These are phyloP conservation scores for Glossophaga mutica DNA, from an alignment of 2,797 vertebrate species.

Conservation along the genomic window DNA sequence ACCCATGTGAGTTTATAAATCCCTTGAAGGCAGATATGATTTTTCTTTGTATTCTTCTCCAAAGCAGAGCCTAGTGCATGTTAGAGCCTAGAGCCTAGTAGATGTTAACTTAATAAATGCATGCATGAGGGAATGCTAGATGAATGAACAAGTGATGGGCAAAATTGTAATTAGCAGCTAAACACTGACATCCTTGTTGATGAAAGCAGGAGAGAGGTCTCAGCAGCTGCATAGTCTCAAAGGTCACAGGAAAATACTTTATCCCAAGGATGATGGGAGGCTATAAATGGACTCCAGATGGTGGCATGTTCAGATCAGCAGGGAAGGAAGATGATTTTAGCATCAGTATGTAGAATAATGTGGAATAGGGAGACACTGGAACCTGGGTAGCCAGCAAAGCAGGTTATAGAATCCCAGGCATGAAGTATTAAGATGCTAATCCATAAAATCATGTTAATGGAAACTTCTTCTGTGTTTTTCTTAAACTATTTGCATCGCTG, in stretches of 20 bases:
- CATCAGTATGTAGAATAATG: conserved; percentile 39
- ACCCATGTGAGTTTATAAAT: not conserved
- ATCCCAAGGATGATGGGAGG: conserved; percentile 39
- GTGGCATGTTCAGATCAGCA: conserved; percentile 62
- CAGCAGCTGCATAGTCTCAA: conserved; percentile 30
- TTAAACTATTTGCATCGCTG: not conserved
- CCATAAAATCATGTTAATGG: not conserved
- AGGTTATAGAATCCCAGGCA: not conserved
- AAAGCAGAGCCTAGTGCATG: not conserved
- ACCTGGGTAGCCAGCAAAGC: conserved; percentile 28
- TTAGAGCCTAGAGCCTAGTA: not conserved
- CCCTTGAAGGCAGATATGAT: not conserved
- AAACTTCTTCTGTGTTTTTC: not conserved
- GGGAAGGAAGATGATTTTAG: conserved; percentile 67
- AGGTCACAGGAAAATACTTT: conserved; percentile 32
- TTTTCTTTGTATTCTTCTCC: not conserved
- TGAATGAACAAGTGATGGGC: conserved; percentile 14
- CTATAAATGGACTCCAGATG: conserved; percentile 75
- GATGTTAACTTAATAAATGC: conserved; percentile 10
- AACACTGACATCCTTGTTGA: not conserved
- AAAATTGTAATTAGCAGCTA: not conserved
- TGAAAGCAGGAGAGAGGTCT: conserved; percentile 34
- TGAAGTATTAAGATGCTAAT: conserved; percentile 34
- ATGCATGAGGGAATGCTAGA: not conserved
- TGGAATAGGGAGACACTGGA: conserved; percentile 16